Evolutionary conservation across 2,888 invertebrate genomes (phyloP), one percentile per base, ranked within the genome.

Genomic region (Scaptomyza parva): DNA sequence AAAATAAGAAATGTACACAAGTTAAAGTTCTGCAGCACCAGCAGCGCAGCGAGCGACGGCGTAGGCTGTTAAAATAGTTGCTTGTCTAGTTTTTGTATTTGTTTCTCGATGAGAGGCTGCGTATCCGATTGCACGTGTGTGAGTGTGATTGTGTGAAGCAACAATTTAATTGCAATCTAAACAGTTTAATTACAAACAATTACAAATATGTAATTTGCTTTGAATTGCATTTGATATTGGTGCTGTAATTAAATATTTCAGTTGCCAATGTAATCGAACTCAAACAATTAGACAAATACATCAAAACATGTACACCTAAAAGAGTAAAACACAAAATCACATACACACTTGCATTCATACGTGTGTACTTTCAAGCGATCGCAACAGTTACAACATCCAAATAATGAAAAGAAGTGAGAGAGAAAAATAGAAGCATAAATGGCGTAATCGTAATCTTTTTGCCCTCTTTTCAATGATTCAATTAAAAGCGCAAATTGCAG

Each of bases 391-490:
- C 51, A 62, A 40, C 48, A 61, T 20, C 11, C 33, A 28, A 55
- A n/a, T 20, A 18, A 39, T 14, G 20, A 24, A 17, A 24, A 20
- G 14, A 41, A 37, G 39, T 26, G 8, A 14, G 24, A 40, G 14
- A 14, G 30, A 7, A 47, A 39, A 7, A 47, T 52, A 35, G 55
- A 20, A 39, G 48, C 54, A 40, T 60, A 70, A 62, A 70, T 79
- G 76, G 71, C 76, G 79, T 79, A 77, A 88, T 84, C 70, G 87
- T 83, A 83, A 83, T 86, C 84, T 83, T 83, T 88, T 70, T 86
- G 88, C 75, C 83, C 88, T 65, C 70, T 74, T 70, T 83, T 83
- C 69, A 88, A 83, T 88, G 81, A 86, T 86, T 83, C 80, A 83
- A 83, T 83, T 83, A 84, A 86, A 75, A 80, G 81, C 86, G 70